Conservation (phyloP, 2,113 vertebrate genomes). For the Zeus faber region DNA sequence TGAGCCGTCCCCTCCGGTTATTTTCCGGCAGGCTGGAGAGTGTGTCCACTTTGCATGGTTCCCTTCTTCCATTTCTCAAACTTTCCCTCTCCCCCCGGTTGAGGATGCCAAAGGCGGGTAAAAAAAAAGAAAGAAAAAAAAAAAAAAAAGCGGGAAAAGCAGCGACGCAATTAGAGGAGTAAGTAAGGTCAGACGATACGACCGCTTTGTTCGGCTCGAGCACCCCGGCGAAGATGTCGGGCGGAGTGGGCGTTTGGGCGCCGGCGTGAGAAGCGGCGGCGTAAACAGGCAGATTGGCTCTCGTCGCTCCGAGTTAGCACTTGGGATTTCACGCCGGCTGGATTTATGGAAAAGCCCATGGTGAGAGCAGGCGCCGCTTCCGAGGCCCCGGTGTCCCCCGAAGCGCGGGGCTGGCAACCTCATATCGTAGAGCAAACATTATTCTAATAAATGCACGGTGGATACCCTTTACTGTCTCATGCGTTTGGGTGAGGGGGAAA, state of each 20-base stretch:
- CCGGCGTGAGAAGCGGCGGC: slow-evolving; percentile 60
- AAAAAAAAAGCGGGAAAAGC: slow-evolving; percentile 31
- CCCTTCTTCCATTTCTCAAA: slow-evolving; percentile 69
- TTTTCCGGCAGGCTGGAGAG: slow-evolving; percentile 74
- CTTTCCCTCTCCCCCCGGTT: slow-evolving; percentile 44
- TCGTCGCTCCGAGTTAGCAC: slow-evolving; percentile 42
- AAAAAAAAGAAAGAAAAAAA: slow-evolving; percentile 32
- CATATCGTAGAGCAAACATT: slow-evolving; percentile 45
- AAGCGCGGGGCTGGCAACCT: slow-evolving; percentile 41
- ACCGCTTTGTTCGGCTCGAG: slow-evolving; percentile 72
- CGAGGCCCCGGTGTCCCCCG: slow-evolving; percentile 33
- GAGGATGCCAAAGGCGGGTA: slow-evolving; percentile 61
- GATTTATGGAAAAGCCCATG: slow-evolving; percentile 51
- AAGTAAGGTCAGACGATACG: slow-evolving; percentile 65
- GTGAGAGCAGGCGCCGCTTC: slow-evolving; percentile 41
- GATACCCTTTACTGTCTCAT: slow-evolving; percentile 15
- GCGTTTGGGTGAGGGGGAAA: slow-evolving; percentile 14
- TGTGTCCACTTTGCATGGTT: slow-evolving; percentile 73
- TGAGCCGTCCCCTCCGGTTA: slow-evolving; percentile 63
- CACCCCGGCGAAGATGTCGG: slow-evolving; percentile 62
- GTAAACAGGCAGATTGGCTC: slow-evolving; percentile 63
- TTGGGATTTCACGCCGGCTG: slow-evolving; percentile 63
- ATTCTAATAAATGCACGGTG: slow-evolving; percentile 25
- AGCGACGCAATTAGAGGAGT: slow-evolving; percentile 59
- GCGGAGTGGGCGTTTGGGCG: slow-evolving; percentile 40